These are phyloP conservation scores for Todiramphus chloris DNA, from an alignment of 2,113 vertebrate genomes.

Conservation along the genomic window DNA sequence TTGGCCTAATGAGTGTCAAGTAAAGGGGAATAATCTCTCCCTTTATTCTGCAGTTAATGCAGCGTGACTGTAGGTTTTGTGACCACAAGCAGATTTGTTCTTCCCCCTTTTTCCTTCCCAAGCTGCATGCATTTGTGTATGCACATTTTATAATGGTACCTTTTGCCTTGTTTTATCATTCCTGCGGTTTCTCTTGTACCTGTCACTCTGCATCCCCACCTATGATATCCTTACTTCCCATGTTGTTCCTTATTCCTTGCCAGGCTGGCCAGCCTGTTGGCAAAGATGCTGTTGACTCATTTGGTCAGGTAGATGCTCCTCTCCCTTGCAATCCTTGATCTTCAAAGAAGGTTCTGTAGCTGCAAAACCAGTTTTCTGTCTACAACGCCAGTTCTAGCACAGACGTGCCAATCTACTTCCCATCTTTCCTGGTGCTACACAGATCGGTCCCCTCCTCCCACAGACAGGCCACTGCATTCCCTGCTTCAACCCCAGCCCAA, in stretches of 20 bases:
- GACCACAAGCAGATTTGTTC: not conserved
- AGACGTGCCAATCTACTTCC: not conserved
- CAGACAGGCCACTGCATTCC: not conserved
- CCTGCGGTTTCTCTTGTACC: not conserved
- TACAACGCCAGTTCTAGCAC: not conserved
- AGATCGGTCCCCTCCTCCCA: not conserved
- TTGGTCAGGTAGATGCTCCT: not conserved
- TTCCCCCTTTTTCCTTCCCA: not conserved
- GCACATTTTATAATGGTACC: not conserved
- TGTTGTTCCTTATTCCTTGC: not conserved
- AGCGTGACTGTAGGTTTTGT: not conserved
- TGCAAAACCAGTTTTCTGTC: not conserved
- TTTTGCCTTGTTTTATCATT: not conserved
- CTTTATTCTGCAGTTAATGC: not conserved
- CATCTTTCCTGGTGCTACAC: not conserved
- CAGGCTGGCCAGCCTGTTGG: not conserved
- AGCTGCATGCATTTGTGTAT: not conserved
- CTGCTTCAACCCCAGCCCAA: not conserved
- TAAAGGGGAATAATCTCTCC: not conserved
- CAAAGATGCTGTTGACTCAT: not conserved
- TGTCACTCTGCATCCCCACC: not conserved
- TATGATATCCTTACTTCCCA: not conserved
- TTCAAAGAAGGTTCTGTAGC: not conserved
- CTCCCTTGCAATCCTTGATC: not conserved
- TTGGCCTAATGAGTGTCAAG: fast-evolving